Base-by-base conservation (phyloP, 2,888 invertebrate genomes). In the Lobophora halterata region DNA sequence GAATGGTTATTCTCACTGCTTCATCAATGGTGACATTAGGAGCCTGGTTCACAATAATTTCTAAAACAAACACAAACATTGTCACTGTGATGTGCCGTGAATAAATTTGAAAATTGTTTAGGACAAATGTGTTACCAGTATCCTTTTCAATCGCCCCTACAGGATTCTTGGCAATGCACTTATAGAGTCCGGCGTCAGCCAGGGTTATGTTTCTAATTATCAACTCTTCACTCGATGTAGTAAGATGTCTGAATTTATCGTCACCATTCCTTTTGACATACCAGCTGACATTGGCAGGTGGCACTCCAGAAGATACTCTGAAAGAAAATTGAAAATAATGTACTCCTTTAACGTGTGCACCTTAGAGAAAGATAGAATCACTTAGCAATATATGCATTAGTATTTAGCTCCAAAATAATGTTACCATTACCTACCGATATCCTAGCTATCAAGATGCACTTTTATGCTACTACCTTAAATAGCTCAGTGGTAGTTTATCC, bases 101-200 rank as follows among this genome's bases (percentile, higher is more conserved):
- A n/a, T n/a, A n/a, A n/a, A n/a, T n/a, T n/a, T n/a, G n/a, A n/a
- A 7, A 6, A 5, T 8, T 3, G 4, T 1, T 18, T 13, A 11
- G 5, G n/a, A 8, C 10, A 5, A 3, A 20, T 7, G 6, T 17
- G 4, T 33, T 33, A 28, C 31, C 6, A n/a, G 19, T 33, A 1
- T 8, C 24, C 32, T 20, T 18, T 3, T 3, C 9, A 27, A 18
- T 1, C 5, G 18, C 5, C 6, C 33, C 42, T 8, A 1, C 1
- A 7, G 1, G 1, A 37, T 43, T 43, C 5, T 5, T 11, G 2
- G 27, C 43, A 2, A 34, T 5, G 12, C 44, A 39, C 14, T 25
- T 10, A 17, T 45, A 49, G 5, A 7, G 16, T n/a, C 45, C 41
- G 2, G 35, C 29, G n/a, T 46, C 24, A 9, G 10, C 9, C 1